A percentile compares a stretch with the other conserved stretches of the same genome.
phyloP scores from a whole-genome alignment of 2,113 vertebrate genomes.

The Neolamprologus sp. region DNA sequence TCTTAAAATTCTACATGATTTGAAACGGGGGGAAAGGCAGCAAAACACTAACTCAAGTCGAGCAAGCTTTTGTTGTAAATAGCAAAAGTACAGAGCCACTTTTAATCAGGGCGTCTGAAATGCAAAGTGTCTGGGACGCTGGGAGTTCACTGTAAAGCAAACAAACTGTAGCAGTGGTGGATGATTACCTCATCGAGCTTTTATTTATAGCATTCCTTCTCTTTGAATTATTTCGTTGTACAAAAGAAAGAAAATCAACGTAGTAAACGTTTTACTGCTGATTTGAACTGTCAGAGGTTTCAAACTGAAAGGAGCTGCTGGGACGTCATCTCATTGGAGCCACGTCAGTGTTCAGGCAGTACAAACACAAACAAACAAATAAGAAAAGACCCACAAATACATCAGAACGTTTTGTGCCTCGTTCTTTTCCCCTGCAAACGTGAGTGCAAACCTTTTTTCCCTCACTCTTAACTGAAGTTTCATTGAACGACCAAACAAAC shows the following conservation, averaged over 20 bases:
- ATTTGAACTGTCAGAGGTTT: background rate
- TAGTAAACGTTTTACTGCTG: background rate
- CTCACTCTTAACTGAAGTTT: background rate
- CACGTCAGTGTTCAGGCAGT: background rate
- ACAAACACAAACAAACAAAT: background rate
- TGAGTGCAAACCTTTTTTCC: background rate
- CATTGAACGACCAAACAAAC: background rate
- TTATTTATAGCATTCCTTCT: background rate
- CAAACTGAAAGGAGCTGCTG: background rate
- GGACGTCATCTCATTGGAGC: background rate
- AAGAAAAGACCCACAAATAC: background rate
- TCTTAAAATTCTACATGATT: background rate
- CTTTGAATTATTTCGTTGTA: background rate
- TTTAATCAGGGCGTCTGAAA: background rate
- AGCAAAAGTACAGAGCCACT: background rate
- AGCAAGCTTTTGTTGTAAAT: fast-evolving
- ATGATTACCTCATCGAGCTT: background rate
- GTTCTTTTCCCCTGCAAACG: background rate
- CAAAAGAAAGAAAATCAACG: fast-evolving
- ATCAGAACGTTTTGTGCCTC: background rate
- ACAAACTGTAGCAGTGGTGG: background rate
- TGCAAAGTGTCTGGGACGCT: fast-evolving
- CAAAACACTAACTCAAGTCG: background rate
- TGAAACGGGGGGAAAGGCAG: fast-evolving
- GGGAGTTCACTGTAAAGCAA: background rate